These are phyloP conservation scores for Oxygymnocypris stewartii DNA, from an alignment of 2,113 vertebrate genomes.

Conservation along the genomic window DNA sequence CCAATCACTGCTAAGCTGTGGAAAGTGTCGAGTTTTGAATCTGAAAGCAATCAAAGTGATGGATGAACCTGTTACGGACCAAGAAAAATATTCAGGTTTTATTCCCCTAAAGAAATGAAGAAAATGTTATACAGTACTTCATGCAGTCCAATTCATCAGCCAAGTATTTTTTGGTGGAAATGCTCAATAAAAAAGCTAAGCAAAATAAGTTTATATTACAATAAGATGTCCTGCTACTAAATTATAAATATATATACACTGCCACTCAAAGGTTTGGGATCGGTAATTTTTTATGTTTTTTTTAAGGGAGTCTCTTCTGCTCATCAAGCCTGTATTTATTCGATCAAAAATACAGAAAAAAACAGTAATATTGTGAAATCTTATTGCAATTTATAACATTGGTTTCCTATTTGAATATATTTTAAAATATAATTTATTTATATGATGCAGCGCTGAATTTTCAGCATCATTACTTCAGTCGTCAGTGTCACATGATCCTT, in stretches of 20 bases:
- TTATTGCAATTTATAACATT: too few species aligned
- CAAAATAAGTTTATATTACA: neutral
- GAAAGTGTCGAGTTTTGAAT: neutral
- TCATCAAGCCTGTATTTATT: too few species aligned
- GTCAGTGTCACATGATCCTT: too few species aligned
- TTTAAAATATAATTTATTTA: too few species aligned
- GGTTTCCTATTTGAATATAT: too few species aligned
- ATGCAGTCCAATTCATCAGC: neutral
- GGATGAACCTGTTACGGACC: neutral
- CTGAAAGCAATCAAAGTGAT: conserved; percentile 1
- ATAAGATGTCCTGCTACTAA: neutral
- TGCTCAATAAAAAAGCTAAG: neutral
- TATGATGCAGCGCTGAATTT: too few species aligned
- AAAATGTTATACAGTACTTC: neutral
- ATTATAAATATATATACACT: neutral
- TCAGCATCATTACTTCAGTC: too few species aligned
- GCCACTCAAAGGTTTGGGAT: too few species aligned
- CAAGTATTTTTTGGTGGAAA: conserved; percentile 1
- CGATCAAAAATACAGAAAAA: too few species aligned
- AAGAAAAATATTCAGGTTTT: neutral
- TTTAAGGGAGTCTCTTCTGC: too few species aligned
- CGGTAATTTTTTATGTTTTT: too few species aligned
- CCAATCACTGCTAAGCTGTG: neutral
- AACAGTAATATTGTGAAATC: too few species aligned
- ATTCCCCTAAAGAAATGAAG: neutral